Evolutionary conservation across 1,140 invertebrate genomes (phyloP), one percentile per base, ranked within the genome.

Genomic region (Diabrotica virgifera): DNA sequence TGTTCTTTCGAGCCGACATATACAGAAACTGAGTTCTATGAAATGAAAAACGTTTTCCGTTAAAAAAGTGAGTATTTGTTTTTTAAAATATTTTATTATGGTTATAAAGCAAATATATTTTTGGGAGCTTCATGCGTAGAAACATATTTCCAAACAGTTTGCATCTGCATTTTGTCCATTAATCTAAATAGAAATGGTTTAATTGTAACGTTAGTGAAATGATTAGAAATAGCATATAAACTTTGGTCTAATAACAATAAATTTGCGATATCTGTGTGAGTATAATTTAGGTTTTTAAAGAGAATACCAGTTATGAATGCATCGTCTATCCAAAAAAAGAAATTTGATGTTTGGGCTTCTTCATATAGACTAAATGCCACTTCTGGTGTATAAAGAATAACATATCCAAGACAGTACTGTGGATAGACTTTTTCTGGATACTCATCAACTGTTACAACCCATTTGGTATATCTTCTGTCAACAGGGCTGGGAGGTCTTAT

Each of bases 261-360:
- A 40, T 59, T 59, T 5, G 59, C 50, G 79, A 76, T 60, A 36
- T 73, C 63, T 83, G 62, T 85, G 82, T 10, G 82, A 81, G 9
- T 82, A 80, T 24, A 86, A 74, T 75, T 85, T 6, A 85, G 78
- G 72, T 83, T 82, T 69, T 84, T 77, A 3, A 87, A 85, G 59
- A 92, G 75, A 9, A 86, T 86, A 38, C 91, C 92, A 5, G 90
- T 93, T 24, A 94, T 81, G 70, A 89, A 87, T 8, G 92, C 90
- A 80, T 94, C 91, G 76, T 94, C 91, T 55, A 94, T 90, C 92
- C 92, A 94, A 80, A 94, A 93, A 78, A 66, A 72, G 38, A n/a
- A 58, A 5, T 63, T 51, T 0, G 69, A 37, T 37, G 68, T 67
- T 53, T 72, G 69, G 5, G 71, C 69, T 12, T 51, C 7, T 9